Evolutionary conservation across 2,113 vertebrate genomes (phyloP).

Genomic region (Plecturocebus donacophilus): DNA sequence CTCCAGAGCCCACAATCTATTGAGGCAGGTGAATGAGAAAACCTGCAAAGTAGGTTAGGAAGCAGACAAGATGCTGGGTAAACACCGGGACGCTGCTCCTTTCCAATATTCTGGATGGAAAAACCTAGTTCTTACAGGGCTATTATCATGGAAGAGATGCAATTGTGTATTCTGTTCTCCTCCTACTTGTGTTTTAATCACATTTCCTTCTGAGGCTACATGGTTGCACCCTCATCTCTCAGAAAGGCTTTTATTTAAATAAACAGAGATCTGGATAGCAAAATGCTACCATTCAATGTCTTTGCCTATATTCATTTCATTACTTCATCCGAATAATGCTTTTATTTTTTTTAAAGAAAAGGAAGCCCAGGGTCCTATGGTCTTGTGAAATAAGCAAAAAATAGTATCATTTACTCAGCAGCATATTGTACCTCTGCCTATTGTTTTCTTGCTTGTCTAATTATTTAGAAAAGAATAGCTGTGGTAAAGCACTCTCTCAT

Average conservation of each 20-base stretch:
- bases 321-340: neutral
- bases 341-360: neutral
- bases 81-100: accelerated
- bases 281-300: neutral
- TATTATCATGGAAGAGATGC: neutral
- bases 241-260: constrained; percentile 11
- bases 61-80: neutral
- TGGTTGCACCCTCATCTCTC: neutral
- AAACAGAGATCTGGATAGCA: neutral
- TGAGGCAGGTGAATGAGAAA: neutral
- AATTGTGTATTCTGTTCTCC: neutral
- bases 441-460: constrained; percentile 66
- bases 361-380: neutral
- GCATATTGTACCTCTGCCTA: neutral
- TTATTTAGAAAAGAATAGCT: constrained; percentile 52
- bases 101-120: neutral
- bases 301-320: constrained; percentile 53
- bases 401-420: neutral
- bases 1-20: neutral
- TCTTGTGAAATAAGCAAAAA: constrained; percentile 63
- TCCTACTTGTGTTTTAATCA: neutral
- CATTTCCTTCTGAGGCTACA: neutral
- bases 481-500: neutral
- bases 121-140: neutral
- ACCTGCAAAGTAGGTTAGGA: accelerated